Evolutionary conservation across 2,797 vertebrate species (phyloP).

Genomic region (Hyperoplus immaculatus): DNA sequence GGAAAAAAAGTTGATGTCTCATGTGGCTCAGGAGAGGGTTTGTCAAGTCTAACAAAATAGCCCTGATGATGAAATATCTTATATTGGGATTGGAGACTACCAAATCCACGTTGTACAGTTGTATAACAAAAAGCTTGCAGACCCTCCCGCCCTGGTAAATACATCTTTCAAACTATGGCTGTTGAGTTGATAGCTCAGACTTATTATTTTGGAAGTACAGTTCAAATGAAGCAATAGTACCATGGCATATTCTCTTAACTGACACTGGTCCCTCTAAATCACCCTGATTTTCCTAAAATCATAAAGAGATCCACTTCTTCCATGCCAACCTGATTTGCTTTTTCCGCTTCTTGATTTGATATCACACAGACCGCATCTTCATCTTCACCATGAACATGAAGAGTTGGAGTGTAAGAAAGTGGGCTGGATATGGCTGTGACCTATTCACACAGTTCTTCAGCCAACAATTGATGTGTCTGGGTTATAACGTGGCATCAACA

Average conservation of each 20-base stretch:
- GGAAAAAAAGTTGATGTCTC: neutral
- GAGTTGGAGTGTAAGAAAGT: conserved; percentile 49
- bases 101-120: neutral
- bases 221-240: conserved; percentile 4
- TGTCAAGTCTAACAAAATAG: conserved; percentile 4
- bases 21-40: neutral
- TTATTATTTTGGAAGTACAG: neutral
- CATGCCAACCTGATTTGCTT: conserved; percentile 37
- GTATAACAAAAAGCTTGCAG: conserved; percentile 2
- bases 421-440: conserved; percentile 26
- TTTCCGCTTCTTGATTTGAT: conserved; percentile 44
- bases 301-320: conserved; percentile 31
- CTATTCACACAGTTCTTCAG: conserved; percentile 51
- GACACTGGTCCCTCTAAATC: conserved; percentile 16
- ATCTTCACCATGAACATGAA: conserved; percentile 29
- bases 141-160: neutral
- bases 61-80: conserved; percentile 5
- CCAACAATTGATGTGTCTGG: conserved; percentile 62
- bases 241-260: neutral
- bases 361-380: conserved; percentile 23
- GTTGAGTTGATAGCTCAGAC: no score
- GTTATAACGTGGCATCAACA: conserved; percentile 69
- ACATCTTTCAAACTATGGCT: conserved; percentile 11
- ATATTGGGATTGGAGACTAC: neutral
- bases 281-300: conserved; percentile 27